Percentiles rank a stretch among this genome's conserved stretches.
Evolutionary conservation across 2,888 invertebrate genomes (phyloP).

Genomic region (Drosophila conformis): DNA sequence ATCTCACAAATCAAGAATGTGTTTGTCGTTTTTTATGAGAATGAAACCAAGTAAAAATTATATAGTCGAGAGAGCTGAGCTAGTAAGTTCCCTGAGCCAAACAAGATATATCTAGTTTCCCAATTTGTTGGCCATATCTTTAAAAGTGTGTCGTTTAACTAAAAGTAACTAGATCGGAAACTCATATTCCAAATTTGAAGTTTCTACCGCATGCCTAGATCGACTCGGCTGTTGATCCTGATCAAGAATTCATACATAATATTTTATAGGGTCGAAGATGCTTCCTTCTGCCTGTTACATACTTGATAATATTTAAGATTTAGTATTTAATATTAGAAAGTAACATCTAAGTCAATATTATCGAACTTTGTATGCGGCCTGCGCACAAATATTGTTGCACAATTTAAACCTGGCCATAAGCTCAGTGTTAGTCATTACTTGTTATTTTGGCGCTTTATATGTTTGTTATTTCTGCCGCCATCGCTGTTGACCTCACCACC

Average conservation of each 20-base stretch:
- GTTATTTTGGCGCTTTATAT: slow-evolving; percentile 37
- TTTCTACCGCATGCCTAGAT: too few relatives aligned
- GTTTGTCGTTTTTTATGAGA: background rate
- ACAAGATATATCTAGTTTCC: background rate
- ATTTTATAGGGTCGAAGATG: background rate
- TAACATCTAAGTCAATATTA: background rate
- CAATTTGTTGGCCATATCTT: background rate
- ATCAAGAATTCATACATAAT: background rate
- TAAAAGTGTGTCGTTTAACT: background rate
- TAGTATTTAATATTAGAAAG: background rate
- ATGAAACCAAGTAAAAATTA: background rate
- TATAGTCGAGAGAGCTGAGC: background rate
- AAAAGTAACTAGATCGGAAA: background rate
- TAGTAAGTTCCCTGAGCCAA: background rate
- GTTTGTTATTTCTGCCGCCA: slow-evolving; percentile 28
- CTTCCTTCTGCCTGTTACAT: background rate
- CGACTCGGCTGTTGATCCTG: background rate
- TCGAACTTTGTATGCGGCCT: slow-evolving; percentile 7
- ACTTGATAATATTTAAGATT: background rate
- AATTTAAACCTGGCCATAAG: slow-evolving; percentile 35
- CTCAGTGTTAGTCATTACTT: slow-evolving; percentile 21
- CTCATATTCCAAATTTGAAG: background rate
- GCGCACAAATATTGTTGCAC: slow-evolving; percentile 20
- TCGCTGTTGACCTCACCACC: background rate
- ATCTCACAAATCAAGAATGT: background rate